phyloP scores from a whole-genome alignment of 2,797 vertebrate genomes.

The Enteromius paludinosus region DNA sequence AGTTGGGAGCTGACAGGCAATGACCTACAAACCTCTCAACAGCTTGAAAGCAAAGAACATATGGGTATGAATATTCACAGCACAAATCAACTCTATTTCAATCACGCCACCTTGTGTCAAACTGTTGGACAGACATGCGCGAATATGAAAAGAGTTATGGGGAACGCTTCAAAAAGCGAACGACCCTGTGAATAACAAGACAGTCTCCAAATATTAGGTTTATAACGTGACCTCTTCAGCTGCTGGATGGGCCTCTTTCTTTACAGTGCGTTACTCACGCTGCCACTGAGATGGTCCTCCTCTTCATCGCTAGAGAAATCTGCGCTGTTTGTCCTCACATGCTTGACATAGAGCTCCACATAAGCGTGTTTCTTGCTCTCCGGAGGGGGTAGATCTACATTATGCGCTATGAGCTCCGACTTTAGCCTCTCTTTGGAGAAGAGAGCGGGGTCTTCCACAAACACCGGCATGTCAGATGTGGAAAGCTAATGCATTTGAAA shows the following conservation, averaged over 20 bases:
- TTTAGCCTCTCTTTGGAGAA: constrained; percentile 77
- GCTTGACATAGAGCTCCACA: constrained; percentile 72
- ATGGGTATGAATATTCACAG: constrained; percentile 29
- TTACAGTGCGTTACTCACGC: constrained; percentile 78
- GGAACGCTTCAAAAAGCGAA: not conserved
- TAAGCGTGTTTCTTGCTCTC: constrained; percentile 75
- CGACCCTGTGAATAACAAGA: not conserved
- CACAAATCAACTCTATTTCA: constrained; percentile 1
- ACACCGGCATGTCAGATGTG: constrained; percentile 73
- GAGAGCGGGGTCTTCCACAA: constrained; percentile 67
- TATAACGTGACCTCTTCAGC: not conserved
- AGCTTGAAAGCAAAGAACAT: constrained; percentile 39
- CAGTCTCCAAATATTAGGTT: not conserved
- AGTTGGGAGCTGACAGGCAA: constrained; percentile 7
- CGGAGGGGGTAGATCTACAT: constrained; percentile 71
- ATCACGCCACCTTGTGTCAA: constrained; percentile 30
- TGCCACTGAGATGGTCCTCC: constrained; percentile 39
- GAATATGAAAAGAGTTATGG: not conserved
- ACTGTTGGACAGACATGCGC: not conserved
- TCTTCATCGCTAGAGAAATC: constrained; percentile 84
- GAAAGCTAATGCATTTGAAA: not conserved
- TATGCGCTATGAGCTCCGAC: constrained; percentile 75
- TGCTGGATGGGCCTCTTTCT: not conserved
- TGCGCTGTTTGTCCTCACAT: constrained; percentile 64
- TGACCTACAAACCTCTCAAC: constrained; percentile 26